Base-by-base conservation (phyloP, 2,888 invertebrate species). In the Eilema depressum region DNA sequence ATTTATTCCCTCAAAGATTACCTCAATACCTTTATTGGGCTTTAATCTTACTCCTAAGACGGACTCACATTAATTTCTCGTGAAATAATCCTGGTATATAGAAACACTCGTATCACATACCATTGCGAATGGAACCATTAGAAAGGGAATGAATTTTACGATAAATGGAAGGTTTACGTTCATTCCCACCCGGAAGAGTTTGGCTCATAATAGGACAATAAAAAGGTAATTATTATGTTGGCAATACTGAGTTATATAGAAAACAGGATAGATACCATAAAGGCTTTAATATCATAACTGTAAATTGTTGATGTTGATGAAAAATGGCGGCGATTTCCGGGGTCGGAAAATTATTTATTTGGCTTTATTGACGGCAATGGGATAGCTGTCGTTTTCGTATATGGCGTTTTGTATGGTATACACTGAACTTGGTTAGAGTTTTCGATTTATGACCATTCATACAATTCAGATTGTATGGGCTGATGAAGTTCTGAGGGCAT, bases 221-320 rank as follows among this genome's bases (percentile, higher is more conserved):
- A 85, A 83, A 81, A 69, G 68, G 78, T 78, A 79, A 84, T 83
- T 83, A 85, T 86, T 83, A 79, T 73, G 77, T 77, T 79, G 69
- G 76, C 76, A 74, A 78, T 80, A 81, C 77, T 75, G 74, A 74
- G 75, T 74, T 79, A 79, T 41, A 66, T 77, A 67, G 72, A 75
- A 73, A 79, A 79, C 69, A 77, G 69, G 71, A 76, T 76, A 68
- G 79, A 64, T 61, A 66, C 66, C 69, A 74, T 78, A 80, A 83
- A 83, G 74, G 69, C 66, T 75, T 76, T 81, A 73, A 80, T 81
- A 72, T 70, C 65, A 63, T 77, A 76, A 75, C 82, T 79, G 80
- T 83, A 72, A 73, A 76, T 37, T 41, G 56, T 73, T 62, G 57
- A 66, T 78, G 70, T 74, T 80, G 67, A 74, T 66, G 62, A 69